Conservation (phyloP, 2,797 vertebrate species). For the Pantherophis alleghaniensis region DNA sequence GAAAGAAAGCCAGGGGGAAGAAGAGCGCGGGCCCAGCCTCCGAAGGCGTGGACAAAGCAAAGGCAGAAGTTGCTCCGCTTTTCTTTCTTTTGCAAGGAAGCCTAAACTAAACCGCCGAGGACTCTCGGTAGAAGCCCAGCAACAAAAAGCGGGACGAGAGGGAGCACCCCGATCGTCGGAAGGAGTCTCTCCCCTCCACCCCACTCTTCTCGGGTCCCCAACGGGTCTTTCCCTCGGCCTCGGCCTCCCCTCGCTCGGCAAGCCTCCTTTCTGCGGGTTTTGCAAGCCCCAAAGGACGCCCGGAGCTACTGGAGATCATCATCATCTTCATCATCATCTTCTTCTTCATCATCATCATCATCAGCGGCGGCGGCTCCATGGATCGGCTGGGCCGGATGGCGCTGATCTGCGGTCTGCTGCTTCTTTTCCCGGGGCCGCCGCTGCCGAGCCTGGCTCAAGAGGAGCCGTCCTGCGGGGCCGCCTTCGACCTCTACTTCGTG, state of each 20-base stretch:
- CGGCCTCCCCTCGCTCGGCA: background rate
- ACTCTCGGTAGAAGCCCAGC: background rate
- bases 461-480: slow-evolving; percentile 82
- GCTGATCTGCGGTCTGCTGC: background rate
- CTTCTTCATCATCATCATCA: too few relatives aligned
- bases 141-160: too few relatives aligned
- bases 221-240: too few relatives aligned
- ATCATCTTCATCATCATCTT: too few relatives aligned
- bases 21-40: background rate
- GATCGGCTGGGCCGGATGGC: slow-evolving; percentile 29
- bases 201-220: too few relatives aligned
- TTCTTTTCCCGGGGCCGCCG: background rate
- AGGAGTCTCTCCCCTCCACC: rapidly evolving
- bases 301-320: background rate
- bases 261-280: background rate
- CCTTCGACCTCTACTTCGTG: slow-evolving; percentile 92
- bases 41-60: background rate
- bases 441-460: slow-evolving; percentile 69
- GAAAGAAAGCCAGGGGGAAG: background rate
- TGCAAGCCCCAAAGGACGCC: background rate
- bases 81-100: too few relatives aligned
- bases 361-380: background rate
- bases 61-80: background rate
- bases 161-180: background rate
- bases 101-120: background rate